phyloP scores from a whole-genome alignment of 2,888 invertebrate genomes.

The Oligia strigilis region DNA sequence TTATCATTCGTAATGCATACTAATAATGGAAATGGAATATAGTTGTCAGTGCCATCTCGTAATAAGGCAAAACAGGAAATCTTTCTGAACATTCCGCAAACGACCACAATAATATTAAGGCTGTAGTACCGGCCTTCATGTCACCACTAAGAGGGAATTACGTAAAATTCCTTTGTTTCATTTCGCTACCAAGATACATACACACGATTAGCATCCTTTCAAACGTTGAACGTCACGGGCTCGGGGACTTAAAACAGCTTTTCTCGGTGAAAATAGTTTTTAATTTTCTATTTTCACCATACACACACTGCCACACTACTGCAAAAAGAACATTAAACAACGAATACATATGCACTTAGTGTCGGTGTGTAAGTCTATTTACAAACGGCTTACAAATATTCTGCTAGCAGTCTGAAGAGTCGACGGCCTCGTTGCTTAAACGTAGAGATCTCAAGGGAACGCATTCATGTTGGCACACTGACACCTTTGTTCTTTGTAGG shows the following conservation, averaged over 20 bases:
- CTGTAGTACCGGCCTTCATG: slow-evolving; percentile 39
- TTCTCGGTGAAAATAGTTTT: slow-evolving; percentile 44
- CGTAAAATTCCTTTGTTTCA: slow-evolving; percentile 62
- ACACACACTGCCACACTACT: slow-evolving; percentile 2
- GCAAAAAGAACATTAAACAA: slow-evolving; percentile 25
- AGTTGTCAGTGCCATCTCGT: slow-evolving; percentile 39
- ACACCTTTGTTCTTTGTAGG: slow-evolving; percentile 53
- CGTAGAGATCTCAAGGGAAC: slow-evolving; percentile 40
- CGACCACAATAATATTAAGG: slow-evolving; percentile 60
- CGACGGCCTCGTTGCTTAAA: slow-evolving; percentile 45
- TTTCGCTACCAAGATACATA: slow-evolving; percentile 49
- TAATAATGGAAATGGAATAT: slow-evolving; percentile 60
- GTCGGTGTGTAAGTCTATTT: slow-evolving; percentile 35
- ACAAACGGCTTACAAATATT: slow-evolving; percentile 47
- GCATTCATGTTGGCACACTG: slow-evolving; percentile 38
- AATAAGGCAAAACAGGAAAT: slow-evolving; percentile 55
- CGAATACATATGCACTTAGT: slow-evolving; percentile 12
- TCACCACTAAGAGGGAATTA: slow-evolving; percentile 62
- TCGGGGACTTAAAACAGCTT: slow-evolving; percentile 44
- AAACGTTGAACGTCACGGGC: slow-evolving; percentile 38
- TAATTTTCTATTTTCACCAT: slow-evolving; percentile 33
- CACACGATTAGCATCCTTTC: slow-evolving; percentile 57
- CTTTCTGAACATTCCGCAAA: slow-evolving; percentile 38
- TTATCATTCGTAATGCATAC: slow-evolving; percentile 32
- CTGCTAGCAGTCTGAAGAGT: slow-evolving; percentile 37